phyloP scores from a whole-genome alignment of 53 echinoderm and acorn worm genomes.

The Temnopleurus reevesii region DNA sequence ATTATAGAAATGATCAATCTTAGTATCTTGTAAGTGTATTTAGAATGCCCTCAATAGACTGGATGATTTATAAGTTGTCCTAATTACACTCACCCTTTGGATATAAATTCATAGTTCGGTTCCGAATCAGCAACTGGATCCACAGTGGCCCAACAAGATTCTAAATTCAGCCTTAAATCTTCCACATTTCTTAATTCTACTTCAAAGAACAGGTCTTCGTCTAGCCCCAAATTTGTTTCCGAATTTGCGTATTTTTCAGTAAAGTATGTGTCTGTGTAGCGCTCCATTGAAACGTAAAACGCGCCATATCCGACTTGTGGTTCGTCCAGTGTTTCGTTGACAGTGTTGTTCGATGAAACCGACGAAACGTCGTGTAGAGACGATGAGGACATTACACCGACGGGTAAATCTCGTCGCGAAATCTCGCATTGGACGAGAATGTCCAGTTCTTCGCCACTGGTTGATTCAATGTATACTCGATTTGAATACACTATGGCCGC shows the following conservation, averaged over 20 bases:
- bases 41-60: no score
- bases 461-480: constrained; percentile 2
- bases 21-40: no score
- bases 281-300: constrained; percentile 6
- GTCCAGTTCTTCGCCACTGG: not conserved
- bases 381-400: not conserved
- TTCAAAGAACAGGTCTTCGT: constrained; percentile 3
- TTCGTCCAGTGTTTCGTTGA: not conserved
- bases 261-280: not conserved
- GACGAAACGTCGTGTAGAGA: not conserved
- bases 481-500: constrained; percentile 23
- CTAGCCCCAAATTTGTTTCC: not conserved
- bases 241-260: not conserved
- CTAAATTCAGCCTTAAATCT: constrained; percentile 45
- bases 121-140: not conserved
- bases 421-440: constrained; percentile 57
- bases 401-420: constrained; percentile 26
- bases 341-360: not conserved
- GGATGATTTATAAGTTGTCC: no score
- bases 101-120: constrained; percentile 36
- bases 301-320: constrained; percentile 16
- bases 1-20: no score
- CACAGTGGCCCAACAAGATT: constrained; percentile 41
- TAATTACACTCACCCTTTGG: constrained; percentile 8
- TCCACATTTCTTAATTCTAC: not conserved